Base-by-base conservation (phyloP, 2,888 invertebrate genomes). In the Acleris literana region DNA sequence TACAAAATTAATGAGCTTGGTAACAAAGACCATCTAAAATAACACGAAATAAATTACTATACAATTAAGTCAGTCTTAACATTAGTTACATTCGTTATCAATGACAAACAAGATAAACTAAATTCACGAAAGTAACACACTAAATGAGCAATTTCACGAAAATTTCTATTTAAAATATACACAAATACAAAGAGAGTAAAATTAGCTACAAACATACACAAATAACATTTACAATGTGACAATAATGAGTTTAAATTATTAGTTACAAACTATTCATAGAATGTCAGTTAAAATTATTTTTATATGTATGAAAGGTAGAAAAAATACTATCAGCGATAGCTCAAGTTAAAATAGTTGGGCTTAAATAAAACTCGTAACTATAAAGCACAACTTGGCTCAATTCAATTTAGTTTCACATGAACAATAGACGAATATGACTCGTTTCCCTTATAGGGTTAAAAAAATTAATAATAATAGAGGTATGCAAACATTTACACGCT, bases 1-100 rank as follows among this genome's bases (percentile, higher is more conserved):
- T 1, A 39, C 11, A 13, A 39, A 39, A 39, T 39, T 11, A 39
- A 39, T 39, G 39, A 39, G 39, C 39, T 20, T 46, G 17, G 54
- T 25, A 46, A 49, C 5, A 54, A 43, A n/a, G 16, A 43, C 60
- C 39, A 43, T n/a, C 56, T 65, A 61, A 65, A 52, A 33, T 61
- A 56, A 65, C 6, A 65, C 46, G 51, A 61, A 65, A 65, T 61
- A 65, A 65, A 65, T 70, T 68, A 77, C 17, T 77, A 61, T 20
- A 55, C 22, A 52, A 61, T 33, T 33, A 13, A 39, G 84, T 90
- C 90, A 90, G 90, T 90, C 90, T 90, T 88, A 84, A 85, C 33
- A 85, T 82, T 71, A 84, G 11, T 13, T 39, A 39, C 33, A 85
- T 82, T 71, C 84, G 11, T 13, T 39, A 39, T 33, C 33, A n/a